Evolutionary conservation across 2,888 invertebrate genomes (phyloP), one percentile per base, ranked within the genome.

Genomic region (Eilema sororculum): DNA sequence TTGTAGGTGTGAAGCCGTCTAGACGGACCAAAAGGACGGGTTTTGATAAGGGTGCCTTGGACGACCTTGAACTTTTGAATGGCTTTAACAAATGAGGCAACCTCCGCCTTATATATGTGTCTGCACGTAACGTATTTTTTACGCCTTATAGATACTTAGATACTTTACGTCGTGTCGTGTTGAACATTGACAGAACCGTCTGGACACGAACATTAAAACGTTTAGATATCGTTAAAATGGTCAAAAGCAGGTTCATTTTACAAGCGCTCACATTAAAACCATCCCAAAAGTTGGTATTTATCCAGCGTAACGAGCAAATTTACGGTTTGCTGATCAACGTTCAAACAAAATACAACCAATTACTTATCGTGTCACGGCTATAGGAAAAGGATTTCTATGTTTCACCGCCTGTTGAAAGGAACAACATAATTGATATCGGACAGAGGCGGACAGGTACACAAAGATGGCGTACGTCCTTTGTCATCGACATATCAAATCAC

Each of bases 1-100:
- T 93, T 91, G 88, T 86, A 94, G 93, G 94, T 94, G 94, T 90
- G 92, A 91, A 90, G 84, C 87, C 91, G 95, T 95, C 95, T 95
- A 95, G 95, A 95, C 95, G 93, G 90, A 89, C 93, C 92, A 89
- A 91, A 90, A 91, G 91, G 91, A 91, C 91, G 91, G 90, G 88
- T 88, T 90, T 90, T 94, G 94, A 93, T 93, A 92, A 93, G 93
- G 94, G 93, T 93, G 90, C 90, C 89, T 90, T 88, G 86, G 89
- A 84, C 90, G 92, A 87, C 95, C 95, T 94, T 95, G 95, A 95
- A 93, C 95, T 93, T 90, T 88, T 86, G 82, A 90, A 90, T 88
- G 88, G 89, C 92, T 93, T 92, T 92, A 93, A 93, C 93, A 93
- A 94, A 94, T 92, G 92, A 93, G 88, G 84, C 87, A 85, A 86